Evolutionary conservation across 2,797 vertebrate genomes (phyloP), one percentile per base, ranked within the genome.

Genomic region (Pseudomugil tenellus): DNA sequence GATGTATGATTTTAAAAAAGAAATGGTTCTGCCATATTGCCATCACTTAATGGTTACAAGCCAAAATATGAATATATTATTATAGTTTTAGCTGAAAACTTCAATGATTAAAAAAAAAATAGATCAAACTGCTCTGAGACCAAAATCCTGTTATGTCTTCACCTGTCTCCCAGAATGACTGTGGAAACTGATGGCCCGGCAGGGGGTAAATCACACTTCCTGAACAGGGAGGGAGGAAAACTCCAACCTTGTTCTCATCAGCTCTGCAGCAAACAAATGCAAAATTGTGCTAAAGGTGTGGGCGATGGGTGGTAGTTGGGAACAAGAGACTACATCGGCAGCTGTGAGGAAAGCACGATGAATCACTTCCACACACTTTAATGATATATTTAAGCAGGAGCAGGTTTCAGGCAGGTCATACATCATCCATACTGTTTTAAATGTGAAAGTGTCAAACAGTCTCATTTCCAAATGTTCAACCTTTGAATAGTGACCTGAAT

Each of bases 201-300:
- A 4, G 71, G 87, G 82, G 84, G 84, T 85, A 86, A 90, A 92
- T 85, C 75, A 86, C 84, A 79, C 78, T 67, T 77, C 71, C 68
- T 63, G 77, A 74, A 70, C 67, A 60, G 64, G 53, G 60, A 67
- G 63, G 72, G 74, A 65, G 72, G 58, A 31, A 31, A 76, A 81
- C 72, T 73, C 65, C 65, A 74, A 52, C 39, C 52, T 0, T 54
- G 68, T 48, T 80, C 74, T 81, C 83, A 90, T 87, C 86, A 74
- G 75, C 67, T 58, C 64, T 55, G 66, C 78, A 51, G 13, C 70
- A 37, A 78, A 6, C 56, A 41, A 70, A 76, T 74, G 78, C 61
- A 66, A 67, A 78, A 68, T 54, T 41, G 59, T 48, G 70, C 26
- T 49, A 34, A 48, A 71, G 52, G 53, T 63, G 75, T 61, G 65